Evolutionary conservation across 2,113 vertebrate species (phyloP), one percentile per base, ranked within the genome.

Genomic region (Dascyllus trimaculatus): DNA sequence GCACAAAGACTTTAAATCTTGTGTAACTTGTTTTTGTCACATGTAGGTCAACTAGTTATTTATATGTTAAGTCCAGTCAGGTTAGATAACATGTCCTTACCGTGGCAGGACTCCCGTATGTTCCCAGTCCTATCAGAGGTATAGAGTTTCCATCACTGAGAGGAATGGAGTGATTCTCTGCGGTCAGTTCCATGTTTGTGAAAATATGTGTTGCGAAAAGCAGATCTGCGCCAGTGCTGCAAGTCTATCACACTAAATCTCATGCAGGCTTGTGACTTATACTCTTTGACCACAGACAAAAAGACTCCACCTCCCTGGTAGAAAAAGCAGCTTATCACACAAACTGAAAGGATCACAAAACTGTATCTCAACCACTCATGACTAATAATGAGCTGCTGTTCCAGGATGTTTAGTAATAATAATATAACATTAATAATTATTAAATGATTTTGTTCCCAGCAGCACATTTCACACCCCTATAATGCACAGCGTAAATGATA

Each of bases 51-150:
- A 11, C 11, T 40, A 13, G 38, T 40, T 40, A 29, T 29, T 29
- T 29, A 29, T 29, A 29, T 29, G 6, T 29, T 29, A 29, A 6
- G 29, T 29, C 29, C 29, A 5, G 3, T 6, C 0, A 29, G 29
- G 4, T 29, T 29, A 35, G 9, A 9, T 7, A 35, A 35, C 9
- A 8, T 7, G 8, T 10, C 32, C 94, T 96, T 95, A 97, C 97
- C 84, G 15, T 62, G 4, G 25, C 8, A 11, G 95, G 96, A 54
- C 95, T 78, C 1, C 89, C 90, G 64, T 94, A 98, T 45, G 96
- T 97, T 32, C 97, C 97, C 26, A 98, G 92, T 65, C 97, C 97
- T 0, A 98, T 75, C 3, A 97, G n/a, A 2, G 97, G 97, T 57
- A 97, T 96, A 68, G 87, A 94, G 75, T 95, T 96, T 17, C 97